Evolutionary conservation across 1,140 invertebrate species (phyloP).

Genomic region (Lepeophtheirus salmonis): DNA sequence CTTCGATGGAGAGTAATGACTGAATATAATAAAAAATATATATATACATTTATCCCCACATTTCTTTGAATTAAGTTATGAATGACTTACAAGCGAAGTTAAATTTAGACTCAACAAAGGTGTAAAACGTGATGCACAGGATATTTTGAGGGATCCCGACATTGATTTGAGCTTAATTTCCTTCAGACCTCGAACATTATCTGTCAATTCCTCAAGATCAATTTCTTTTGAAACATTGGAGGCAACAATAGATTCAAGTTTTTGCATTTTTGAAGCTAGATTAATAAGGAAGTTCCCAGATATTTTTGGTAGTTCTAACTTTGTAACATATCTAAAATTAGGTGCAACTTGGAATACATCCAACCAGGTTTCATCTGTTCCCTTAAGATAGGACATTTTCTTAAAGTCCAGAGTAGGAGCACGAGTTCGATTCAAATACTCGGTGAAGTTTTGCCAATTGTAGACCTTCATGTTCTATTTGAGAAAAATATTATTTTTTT

Average conservation of each 20-base stretch:
- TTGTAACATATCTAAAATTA: background rate
- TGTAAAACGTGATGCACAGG: background rate
- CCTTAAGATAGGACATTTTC: background rate
- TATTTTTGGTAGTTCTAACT: background rate
- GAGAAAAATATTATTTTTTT: too few relatives aligned
- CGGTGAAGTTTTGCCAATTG: background rate
- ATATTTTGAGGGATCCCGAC: background rate
- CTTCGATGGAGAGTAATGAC: background rate
- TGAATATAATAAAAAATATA: too few relatives aligned
- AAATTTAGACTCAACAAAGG: background rate
- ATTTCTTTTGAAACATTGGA: background rate
- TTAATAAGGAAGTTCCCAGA: background rate
- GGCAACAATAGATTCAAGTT: background rate
- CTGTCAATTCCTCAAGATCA: background rate
- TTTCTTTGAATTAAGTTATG: too few relatives aligned
- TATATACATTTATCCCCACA: too few relatives aligned
- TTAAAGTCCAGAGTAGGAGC: background rate
- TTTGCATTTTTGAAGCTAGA: background rate
- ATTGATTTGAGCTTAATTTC: background rate
- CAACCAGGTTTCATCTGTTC: slow-evolving; percentile 1
- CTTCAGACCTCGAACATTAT: background rate
- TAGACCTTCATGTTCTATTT: background rate
- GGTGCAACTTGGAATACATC: background rate
- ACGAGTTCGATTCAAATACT: background rate
- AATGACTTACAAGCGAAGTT: too few relatives aligned